These are phyloP conservation scores for Augochlorella aurata DNA, from an alignment of 2,888 invertebrate genomes.

Conservation along the genomic window DNA sequence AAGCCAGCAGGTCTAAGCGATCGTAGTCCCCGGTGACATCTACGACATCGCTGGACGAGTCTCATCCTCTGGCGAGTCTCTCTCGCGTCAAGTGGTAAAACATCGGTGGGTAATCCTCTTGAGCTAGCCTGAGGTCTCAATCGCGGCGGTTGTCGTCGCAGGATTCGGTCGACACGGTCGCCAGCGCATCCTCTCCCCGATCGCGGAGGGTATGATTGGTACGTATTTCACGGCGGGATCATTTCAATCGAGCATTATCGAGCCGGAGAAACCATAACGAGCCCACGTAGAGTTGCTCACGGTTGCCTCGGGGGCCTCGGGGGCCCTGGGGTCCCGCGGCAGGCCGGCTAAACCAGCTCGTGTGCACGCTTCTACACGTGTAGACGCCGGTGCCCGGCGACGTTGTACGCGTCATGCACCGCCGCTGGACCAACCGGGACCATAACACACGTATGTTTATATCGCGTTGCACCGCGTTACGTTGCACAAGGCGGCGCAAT, in stretches of 20 bases:
- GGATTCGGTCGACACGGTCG: conserved; percentile 30
- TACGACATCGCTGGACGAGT: conserved; percentile 38
- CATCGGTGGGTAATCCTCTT: conserved; percentile 45
- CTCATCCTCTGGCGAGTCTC: conserved; percentile 17
- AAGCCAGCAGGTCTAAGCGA: neutral
- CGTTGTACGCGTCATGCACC: conserved; percentile 46
- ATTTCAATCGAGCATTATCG: conserved; percentile 74
- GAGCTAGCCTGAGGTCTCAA: conserved; percentile 64
- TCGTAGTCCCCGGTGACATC: conserved; percentile 22
- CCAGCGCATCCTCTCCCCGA: conserved; percentile 36
- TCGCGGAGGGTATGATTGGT: conserved; percentile 62
- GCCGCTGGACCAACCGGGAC: conserved; percentile 40
- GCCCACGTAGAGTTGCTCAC: conserved; percentile 66
- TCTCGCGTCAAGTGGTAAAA: neutral
- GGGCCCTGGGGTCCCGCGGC: conserved; percentile 55
- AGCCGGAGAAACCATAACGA: conserved; percentile 73
- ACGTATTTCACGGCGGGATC: conserved; percentile 74
- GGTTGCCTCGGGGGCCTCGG: conserved; percentile 60
- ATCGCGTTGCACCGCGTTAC: conserved; percentile 40
- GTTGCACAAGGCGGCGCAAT: conserved; percentile 36
- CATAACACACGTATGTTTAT: conserved; percentile 69
- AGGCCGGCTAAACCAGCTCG: neutral
- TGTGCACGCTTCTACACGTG: conserved; percentile 25
- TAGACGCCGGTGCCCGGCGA: conserved; percentile 24
- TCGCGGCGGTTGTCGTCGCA: conserved; percentile 28